Evolutionary conservation across 2,113 vertebrate species (phyloP), one percentile per base, ranked within the genome.

Genomic region (Mobula hypostoma): DNA sequence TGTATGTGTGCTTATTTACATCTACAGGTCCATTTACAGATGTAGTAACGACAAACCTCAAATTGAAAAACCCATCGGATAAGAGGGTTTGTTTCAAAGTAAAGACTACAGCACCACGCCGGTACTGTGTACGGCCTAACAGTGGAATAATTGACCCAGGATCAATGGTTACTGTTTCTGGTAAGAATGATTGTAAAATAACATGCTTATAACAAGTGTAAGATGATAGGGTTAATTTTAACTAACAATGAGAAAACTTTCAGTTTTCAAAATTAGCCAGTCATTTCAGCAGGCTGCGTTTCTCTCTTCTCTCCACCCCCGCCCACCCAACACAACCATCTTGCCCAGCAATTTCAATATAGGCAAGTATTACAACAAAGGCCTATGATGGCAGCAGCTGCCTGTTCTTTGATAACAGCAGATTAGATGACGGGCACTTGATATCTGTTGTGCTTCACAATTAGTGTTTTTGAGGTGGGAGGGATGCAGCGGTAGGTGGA

Each of bases 101-200:
- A 96, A 99, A 99, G 97, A 99, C 99, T n/a, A 99, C 99, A 94
- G 99, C 99, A 0, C 99, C 99, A 19, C 98, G 98, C 94, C 97
- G 99, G 95, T 99, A 99, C 96, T 99, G 99, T n/a, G 99, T 99
- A 96, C 97, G 99, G 95, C 99, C 99, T 24, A 99, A 99, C 97
- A 99, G 99, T 94, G 99, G 99, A 8, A 96, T 98, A 95, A 98
- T 99, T 94, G 99, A 99, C 0, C 96, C 98, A 0, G 98, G 98
- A 94, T 97, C 97, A 0, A 96, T 97, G 40, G 97, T 99, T 96
- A 97, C 91, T 95, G 98, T 99, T 95, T 99, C 98, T 95, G 99
- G 99, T 99, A 95, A 96, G 21, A 94, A 79, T 2, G 19, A 58
- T 80, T 80, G 27, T 32, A 72, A 68, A 40, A 68, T 92, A 11